Base-by-base conservation (phyloP, 2,113 vertebrate genomes). In the Nerophis lumbriciformis region DNA sequence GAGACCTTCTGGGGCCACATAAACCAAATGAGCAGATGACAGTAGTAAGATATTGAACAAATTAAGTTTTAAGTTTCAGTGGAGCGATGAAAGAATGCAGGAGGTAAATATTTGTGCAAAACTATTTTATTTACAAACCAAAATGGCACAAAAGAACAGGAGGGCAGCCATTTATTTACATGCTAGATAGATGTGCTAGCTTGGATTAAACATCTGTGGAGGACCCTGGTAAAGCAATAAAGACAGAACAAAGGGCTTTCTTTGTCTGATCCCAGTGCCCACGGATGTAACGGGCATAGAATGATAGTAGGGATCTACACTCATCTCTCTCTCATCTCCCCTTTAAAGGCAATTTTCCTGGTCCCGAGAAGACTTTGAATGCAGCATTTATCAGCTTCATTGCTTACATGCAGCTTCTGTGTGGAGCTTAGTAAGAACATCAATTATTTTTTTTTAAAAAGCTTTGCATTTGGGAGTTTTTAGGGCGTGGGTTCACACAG, bases 91-190 rank as follows among this genome's bases (percentile, higher is more conserved):
- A 42, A 48, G 6, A 55, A 8, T 21, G 73, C 9, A 48, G 55
- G n/a, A 55, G 48, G 56, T 85, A 90, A 62, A 90, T 87, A 89
- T 91, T 94, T 97, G 94, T 99, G 94, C 93, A 99, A 98, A 98
- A 97, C 93, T 94, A 95, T 79, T 94, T 88, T 98, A 99, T 99
- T 98, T 99, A 98, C 95, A 98, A 93, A 93, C 84, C 85, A 83
- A 88, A 94, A 96, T 96, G 94, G 94, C 95, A 97, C 94, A 92
- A 92, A 93, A 91, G 94, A 93, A 94, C 91, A 93, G 92, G 89
- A 92, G 94, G 93, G 80, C 81, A 83, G 80, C 81, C 78, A 92
- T 92, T 87, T 91, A 92, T 92, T 87, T 91, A 94, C 94, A 93
- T 94, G 94, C 94, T 85, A 80, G 88, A 88, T 91, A 84, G 89